Evolutionary conservation across 2,113 vertebrate genomes (phyloP), one percentile per base, ranked within the genome.

Genomic region (Macheiramphus alcinus): DNA sequence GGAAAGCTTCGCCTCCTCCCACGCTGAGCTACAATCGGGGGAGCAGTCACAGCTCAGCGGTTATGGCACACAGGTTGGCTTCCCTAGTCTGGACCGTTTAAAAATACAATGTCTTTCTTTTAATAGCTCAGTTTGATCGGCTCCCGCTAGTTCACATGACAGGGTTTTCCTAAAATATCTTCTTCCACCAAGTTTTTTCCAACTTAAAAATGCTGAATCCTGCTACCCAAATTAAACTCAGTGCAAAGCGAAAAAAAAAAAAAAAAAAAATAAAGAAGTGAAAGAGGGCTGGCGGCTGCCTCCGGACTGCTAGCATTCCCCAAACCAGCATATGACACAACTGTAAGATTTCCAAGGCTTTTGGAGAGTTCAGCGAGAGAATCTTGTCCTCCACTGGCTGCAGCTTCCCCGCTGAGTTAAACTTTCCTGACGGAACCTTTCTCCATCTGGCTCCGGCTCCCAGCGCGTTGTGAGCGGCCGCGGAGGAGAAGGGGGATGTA

Each of bases 141-240:
- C 93, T 96, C 96, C 88, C 58, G 63, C 97, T 98, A 95, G 93
- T 95, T 97, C 97, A 98, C 97, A 96, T 97, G 98, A 97, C 96
- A 48, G 97, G 81, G 91, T 95, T 97, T 97, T 97, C 98, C 97
- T 97, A 98, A 98, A 98, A 98, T 98, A 98, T 98, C 96, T 94
- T 90, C 96, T 97, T 97, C 66, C 96, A 86, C 32, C 92, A 23
- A 90, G 96, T 95, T 98, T 97, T 98, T 98, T 98, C 98, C 98
- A 97, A 59, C 97, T 96, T 97, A 79, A 98, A 98, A 98, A 95
- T 97, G 97, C 98, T 98, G 98, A 98, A 98, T 97, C 96, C 87
- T 92, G 93, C 97, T 98, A 88, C 97, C 97, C 96, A 93, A 96
- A 95, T 97, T 97, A 97, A 98, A 95, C 93, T 97, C 94, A 52